Evolutionary conservation across 2,888 invertebrate genomes (phyloP), one percentile per base, ranked within the genome.

Genomic region (Erebia ligea): DNA sequence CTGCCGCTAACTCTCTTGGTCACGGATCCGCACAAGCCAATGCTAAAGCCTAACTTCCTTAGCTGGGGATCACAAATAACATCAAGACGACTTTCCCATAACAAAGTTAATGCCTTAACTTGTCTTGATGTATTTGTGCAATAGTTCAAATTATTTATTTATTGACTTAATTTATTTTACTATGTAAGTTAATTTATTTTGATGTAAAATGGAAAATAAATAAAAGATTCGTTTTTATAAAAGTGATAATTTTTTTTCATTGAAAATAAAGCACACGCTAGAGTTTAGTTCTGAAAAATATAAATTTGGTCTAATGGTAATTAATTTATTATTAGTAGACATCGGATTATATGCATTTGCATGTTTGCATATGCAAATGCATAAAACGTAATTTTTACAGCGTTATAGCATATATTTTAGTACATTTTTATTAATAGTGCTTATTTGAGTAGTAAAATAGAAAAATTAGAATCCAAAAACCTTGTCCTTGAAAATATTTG

Each of bases 61-160:
- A 52, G 17, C 45, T 0, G n/a, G 69, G 69, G 59, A 67, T 61
- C 64, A 89, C 92, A 90, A 88, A 80, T 80, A 50, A 91, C 86
- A 86, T 82, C 84, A 91, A 89, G 92, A 92, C 88, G 92, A 92
- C 91, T 82, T 80, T 79, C 73, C 63, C 45, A 56, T 52, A 9
- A 21, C 19, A 45, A 65, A 13, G 6, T 34, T 34, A 17, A 61
- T 17, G 75, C 75, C 79, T 81, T 82, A 82, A 88, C 90, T 92
- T 92, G 90, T 92, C 92, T 90, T 89, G 86, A 71, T 90, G 91
- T 91, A 82, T 82, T 91, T 91, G 91, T 89, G 69, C 1, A 13
- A 57, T 3, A 50, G 67, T 71, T 75, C 75, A 80, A 78, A 77
- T 73, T 73, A 72, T 77, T 80, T 70, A 61, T 67, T 74, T 81